phyloP scores from a whole-genome alignment of 2,113 vertebrate genomes.

The Scophthalmus maximus region DNA sequence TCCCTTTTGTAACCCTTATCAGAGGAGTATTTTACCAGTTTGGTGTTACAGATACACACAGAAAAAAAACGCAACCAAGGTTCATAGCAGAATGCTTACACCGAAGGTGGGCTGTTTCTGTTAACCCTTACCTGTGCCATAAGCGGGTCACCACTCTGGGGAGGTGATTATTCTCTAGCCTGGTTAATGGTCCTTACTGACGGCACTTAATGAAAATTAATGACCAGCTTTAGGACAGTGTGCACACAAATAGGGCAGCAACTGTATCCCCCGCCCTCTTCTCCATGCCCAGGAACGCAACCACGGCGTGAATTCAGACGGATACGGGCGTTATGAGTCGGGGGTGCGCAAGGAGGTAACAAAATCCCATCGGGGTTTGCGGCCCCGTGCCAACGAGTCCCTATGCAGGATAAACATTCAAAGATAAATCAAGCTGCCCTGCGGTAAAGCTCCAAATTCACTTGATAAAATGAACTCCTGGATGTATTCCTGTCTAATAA shows the following conservation, averaged over 20 bases:
- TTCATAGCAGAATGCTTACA: too few relatives aligned
- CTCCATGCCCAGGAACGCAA: conserved; percentile 2
- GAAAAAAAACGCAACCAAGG: too few relatives aligned
- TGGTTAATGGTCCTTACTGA: conserved; percentile 84
- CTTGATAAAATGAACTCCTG: conserved; percentile 58
- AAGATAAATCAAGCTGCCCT: conserved; percentile 43
- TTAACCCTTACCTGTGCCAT: conserved; percentile 79
- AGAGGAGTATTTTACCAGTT: too few relatives aligned
- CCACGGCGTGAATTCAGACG: neutral
- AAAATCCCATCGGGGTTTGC: conserved; percentile 7
- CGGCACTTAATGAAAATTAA: conserved; percentile 85
- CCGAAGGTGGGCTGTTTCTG: conserved; percentile 77
- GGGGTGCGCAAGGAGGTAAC: too few relatives aligned
- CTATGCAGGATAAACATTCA: conserved; percentile 14
- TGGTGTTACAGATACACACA: too few relatives aligned
- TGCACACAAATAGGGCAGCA: conserved; percentile 52
- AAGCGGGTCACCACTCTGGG: conserved; percentile 80
- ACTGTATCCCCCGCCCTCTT: conserved; percentile 36
- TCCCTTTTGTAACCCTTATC: too few relatives aligned
- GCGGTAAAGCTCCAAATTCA: conserved; percentile 46
- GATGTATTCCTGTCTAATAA: conserved; percentile 53
- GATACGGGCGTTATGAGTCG: too few relatives aligned
- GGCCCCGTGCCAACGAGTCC: conserved; percentile 6
- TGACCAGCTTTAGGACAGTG: conserved; percentile 63
- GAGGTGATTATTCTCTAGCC: conserved; percentile 81